Evolutionary conservation across 2,888 invertebrate genomes (phyloP).

Genomic region (Alloplasta piceator): DNA sequence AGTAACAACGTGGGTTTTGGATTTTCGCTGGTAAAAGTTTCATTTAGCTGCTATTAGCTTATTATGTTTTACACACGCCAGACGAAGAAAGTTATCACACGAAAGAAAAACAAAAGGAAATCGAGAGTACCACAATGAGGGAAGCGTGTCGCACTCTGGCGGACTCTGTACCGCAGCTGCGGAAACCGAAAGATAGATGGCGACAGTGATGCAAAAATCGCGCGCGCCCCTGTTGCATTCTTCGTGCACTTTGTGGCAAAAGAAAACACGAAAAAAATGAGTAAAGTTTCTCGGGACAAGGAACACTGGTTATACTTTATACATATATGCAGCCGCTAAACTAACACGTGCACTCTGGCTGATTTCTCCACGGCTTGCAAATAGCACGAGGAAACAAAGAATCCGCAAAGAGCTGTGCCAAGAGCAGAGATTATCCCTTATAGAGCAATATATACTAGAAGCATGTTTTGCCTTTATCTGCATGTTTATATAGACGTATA

Average conservation of each 20-base stretch:
- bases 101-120: constrained; percentile 34
- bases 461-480: neutral
- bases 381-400: constrained; percentile 56
- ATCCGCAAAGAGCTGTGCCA: constrained; percentile 27
- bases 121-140: constrained; percentile 35
- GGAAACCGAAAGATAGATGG: constrained; percentile 31
- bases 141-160: constrained; percentile 11
- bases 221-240: constrained; percentile 23
- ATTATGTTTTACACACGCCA: neutral
- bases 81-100: constrained; percentile 6
- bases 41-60: constrained; percentile 5
- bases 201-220: constrained; percentile 6
- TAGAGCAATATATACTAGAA: constrained; percentile 10
- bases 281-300: constrained; percentile 52
- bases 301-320: constrained; percentile 17
- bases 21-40: constrained; percentile 24
- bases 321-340: neutral
- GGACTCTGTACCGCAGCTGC: constrained; percentile 67
- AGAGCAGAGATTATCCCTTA: constrained; percentile 38
- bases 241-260: constrained; percentile 25
- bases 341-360: constrained; percentile 56
- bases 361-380: constrained; percentile 41
- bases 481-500: constrained; percentile 3
- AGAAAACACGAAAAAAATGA: constrained; percentile 49
- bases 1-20: constrained; percentile 11